Percentiles rank a stretch among this genome's conserved stretches.
Conservation (phyloP, 2,888 invertebrate species). For the Drosophila vallismaia region DNA sequence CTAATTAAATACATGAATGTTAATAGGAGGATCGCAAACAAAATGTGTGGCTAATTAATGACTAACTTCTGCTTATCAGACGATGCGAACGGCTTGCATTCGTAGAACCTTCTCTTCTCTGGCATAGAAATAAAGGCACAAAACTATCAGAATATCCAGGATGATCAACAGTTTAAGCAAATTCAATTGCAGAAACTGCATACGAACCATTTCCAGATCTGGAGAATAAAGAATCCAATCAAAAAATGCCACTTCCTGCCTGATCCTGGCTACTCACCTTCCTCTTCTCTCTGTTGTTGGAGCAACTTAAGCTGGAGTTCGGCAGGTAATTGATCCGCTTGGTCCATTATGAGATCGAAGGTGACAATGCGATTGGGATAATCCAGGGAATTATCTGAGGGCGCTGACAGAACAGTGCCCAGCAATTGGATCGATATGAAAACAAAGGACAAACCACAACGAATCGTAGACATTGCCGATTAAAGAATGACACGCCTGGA, state of each 20-base stretch:
- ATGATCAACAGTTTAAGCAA: constrained; percentile 58
- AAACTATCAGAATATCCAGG: constrained; percentile 46
- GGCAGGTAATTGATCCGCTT: not conserved
- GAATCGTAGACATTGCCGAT: constrained; percentile 34
- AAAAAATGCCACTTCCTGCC: not conserved
- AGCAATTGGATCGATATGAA: constrained; percentile 18
- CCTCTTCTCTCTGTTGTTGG: constrained; percentile 1
- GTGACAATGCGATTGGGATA: not conserved
- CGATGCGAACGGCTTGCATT: not conserved
- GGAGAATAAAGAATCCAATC: not conserved
- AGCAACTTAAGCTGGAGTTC: constrained; percentile 22
- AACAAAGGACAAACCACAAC: not conserved
- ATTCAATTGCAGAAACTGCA: constrained; percentile 60
- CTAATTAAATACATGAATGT: not conserved
- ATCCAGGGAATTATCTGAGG: not conserved
- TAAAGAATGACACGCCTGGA: not conserved
- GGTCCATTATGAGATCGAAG: constrained; percentile 4
- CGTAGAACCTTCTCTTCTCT: not conserved
- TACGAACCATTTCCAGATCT: constrained; percentile 37
- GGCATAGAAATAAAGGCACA: constrained; percentile 28
- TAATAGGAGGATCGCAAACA: not conserved
- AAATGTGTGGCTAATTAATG: not conserved
- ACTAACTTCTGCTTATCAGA: constrained; percentile 3
- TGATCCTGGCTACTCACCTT: constrained; percentile 29
- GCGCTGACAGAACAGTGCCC: constrained; percentile 3